These are phyloP conservation scores for Iguana delicatissima DNA, from an alignment of 2,797 vertebrate genomes.

Conservation along the genomic window DNA sequence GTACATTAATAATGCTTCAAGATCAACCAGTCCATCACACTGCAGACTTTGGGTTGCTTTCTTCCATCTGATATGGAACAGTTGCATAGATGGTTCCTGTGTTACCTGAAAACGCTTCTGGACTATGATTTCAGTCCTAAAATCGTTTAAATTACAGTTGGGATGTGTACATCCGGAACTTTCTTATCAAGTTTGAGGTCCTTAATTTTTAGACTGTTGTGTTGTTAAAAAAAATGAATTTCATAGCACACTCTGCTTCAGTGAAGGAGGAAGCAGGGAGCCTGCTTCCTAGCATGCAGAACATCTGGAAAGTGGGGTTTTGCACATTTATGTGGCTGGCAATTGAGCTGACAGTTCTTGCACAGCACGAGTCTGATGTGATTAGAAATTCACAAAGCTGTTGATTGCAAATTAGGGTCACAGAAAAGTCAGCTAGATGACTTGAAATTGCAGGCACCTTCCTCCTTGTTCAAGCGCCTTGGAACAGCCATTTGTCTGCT, in stretches of 20 bases:
- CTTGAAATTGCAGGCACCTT: slow-evolving; percentile 37
- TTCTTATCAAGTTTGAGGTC: background rate
- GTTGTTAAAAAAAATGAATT: background rate
- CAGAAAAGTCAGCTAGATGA: slow-evolving; percentile 37
- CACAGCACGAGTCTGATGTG: slow-evolving; percentile 29
- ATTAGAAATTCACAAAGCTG: slow-evolving; percentile 55
- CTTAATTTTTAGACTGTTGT: background rate
- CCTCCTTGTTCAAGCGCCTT: slow-evolving; percentile 31
- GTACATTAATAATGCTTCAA: background rate
- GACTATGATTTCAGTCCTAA: background rate
- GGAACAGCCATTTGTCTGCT: slow-evolving; percentile 22
- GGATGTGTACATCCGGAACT: background rate
- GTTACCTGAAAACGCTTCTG: background rate
- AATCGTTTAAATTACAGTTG: background rate
- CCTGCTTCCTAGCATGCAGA: background rate
- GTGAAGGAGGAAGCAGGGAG: background rate
- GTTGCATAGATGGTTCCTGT: background rate
- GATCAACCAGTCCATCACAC: background rate
- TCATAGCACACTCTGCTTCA: background rate
- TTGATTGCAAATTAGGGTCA: slow-evolving; percentile 52
- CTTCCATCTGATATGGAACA: background rate
- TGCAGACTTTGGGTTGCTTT: background rate
- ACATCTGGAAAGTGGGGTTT: slow-evolving; percentile 29
- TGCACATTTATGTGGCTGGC: slow-evolving; percentile 16
- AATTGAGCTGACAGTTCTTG: slow-evolving; percentile 44